A percentile compares a stretch with the other conserved stretches of the same genome.
Conservation (phyloP, 2,888 invertebrate species). For the Ormyrus thymus region DNA sequence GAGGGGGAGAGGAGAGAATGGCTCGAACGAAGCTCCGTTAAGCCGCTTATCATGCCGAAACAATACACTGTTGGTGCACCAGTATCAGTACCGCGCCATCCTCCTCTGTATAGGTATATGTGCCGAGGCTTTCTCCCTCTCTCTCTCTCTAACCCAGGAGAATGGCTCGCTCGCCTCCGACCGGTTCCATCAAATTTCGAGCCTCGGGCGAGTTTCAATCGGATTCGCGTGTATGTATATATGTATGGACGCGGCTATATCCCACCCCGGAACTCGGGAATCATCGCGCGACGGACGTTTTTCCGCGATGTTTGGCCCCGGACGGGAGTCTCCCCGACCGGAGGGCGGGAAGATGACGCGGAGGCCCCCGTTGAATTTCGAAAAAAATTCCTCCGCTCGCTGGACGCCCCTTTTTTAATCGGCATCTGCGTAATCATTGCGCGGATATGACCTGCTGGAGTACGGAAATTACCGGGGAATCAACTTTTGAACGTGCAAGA, state of each 20-base stretch:
- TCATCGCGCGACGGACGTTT: conserved; percentile 11
- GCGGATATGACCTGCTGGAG: no score
- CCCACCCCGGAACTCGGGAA: conserved; percentile 1
- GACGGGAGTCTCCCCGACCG: not conserved
- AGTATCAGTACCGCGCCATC: conserved; percentile 72
- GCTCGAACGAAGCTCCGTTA: conserved; percentile 71
- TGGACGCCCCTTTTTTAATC: no score
- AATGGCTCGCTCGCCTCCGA: conserved; percentile 28
- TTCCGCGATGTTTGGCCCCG: not conserved
- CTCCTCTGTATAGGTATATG: conserved; percentile 18
- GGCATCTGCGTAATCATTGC: no score
- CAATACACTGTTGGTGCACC: conserved; percentile 75
- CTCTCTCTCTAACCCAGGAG: not conserved
- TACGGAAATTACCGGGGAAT: no score
- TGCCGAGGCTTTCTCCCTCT: not conserved
- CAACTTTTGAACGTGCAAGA: no score
- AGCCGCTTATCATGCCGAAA: conserved; percentile 76
- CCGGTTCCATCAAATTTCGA: conserved; percentile 63
- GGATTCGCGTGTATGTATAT: conserved; percentile 54
- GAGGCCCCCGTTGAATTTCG: not conserved
- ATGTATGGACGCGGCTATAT: not conserved
- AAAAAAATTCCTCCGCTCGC: no score
- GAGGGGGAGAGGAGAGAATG: conserved; percentile 57
- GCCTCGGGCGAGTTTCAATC: conserved; percentile 70
- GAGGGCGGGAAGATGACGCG: not conserved